Evolutionary conservation across 2,113 vertebrate genomes (phyloP), one percentile per base, ranked within the genome.

Genomic region (Corythoichthys intestinalis): DNA sequence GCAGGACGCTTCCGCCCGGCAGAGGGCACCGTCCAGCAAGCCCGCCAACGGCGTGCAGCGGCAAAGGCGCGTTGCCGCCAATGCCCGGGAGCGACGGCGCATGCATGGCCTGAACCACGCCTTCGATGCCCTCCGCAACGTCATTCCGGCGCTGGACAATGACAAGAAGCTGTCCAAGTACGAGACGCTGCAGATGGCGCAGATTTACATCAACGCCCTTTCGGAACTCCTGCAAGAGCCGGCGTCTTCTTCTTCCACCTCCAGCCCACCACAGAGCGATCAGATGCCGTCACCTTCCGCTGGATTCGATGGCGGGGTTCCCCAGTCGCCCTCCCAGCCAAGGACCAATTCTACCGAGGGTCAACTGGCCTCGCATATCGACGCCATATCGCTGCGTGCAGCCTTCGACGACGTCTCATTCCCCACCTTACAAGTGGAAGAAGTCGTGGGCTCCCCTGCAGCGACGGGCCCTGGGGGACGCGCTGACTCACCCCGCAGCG

Each of bases 101-200:
- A 98, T 98, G 96, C 96, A 98, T 84, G 96, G 96, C 52, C 88
- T 98, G 46, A 98, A 98, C 89, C 94, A 96, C 86, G 96, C 96
- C 61, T 98, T 98, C 71, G 96, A 98, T 86, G 95, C 94, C 85
- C 93, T 98, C 87, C 95, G 96, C 84, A 95, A 94, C 66, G 96
- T 98, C 88, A 98, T 98, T 88, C 96, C 96, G 17, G 95, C 95
- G 20, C 92, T 98, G 67, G 95, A 97, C 90, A 95, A 97, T 85
- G 96, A 98, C 92, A 98, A 98, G 89, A 98, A 98, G 82, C 93
- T 98, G 53, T 98, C 96, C 83, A 98, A 98, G 71, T 98, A 98
- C 48, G 96, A 98, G 83, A 98, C 96, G n/a, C 83, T 98, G 65
- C 96, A 98, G 88, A 98, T 98, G 96, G 96, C 96, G 9, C 96